Evolutionary conservation across 2,888 invertebrate species (phyloP), one percentile per base, ranked within the genome.

Genomic region (Xanthorhoe designata): DNA sequence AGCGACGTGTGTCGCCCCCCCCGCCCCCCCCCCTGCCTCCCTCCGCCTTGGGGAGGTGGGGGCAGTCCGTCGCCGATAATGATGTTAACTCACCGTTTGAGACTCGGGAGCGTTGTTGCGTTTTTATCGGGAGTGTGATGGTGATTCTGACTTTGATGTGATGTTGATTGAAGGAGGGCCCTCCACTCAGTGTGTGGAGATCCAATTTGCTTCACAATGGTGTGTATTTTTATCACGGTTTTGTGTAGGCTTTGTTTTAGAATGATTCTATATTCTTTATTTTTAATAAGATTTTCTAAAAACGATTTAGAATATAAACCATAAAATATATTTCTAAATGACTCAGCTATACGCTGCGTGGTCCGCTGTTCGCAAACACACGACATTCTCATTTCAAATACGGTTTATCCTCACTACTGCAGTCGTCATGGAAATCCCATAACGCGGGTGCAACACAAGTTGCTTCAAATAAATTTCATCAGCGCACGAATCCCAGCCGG

Each of bases 61-160:
- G 73, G 64, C 70, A 72, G 84, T 83, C 84, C 85, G 78, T 80
- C 84, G 80, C 88, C 89, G 90, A 91, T 92, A 92, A 92, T 92
- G 91, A 91, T 92, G 91, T 92, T 91, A 91, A 91, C 91, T 91
- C 89, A 86, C 87, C 87, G 89, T 88, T 87, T 88, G 89, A 87
- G 87, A 86, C 83, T 81, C 84, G 82, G 62, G 77, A 82, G 85
- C 86, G 89, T 87, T 90, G 90, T 89, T 88, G 88, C 89, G 88
- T 89, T 90, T 90, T 90, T 89, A 66, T 67, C 69, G 67, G 67
- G 64, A 65, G 66, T 71, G 69, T 64, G 68, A 59, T 66, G 58
- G 63, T 67, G 67, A 67, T 56, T 62, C 24, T 66, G 65, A 64
- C 67, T 67, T 64, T 85, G 83, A 81, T 78, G 76, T 75, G 79